Evolutionary conservation across 2,113 vertebrate species (phyloP).

Genomic region (Synchiropus splendidus): DNA sequence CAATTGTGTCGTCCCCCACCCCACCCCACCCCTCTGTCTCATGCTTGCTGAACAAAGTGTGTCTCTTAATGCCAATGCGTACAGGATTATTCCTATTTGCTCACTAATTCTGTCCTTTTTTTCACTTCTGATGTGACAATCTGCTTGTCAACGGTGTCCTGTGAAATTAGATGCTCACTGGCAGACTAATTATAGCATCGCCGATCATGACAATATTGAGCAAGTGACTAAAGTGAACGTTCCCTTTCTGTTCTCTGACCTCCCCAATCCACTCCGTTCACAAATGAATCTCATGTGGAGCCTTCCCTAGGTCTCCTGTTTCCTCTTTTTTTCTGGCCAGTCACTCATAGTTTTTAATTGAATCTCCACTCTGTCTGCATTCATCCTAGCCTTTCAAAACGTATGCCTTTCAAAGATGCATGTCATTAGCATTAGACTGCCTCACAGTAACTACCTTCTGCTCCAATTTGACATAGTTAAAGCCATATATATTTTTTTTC

Average conservation of each 20-base stretch:
- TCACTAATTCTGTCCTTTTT: slow-evolving; percentile 5
- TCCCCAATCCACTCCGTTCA: too few relatives aligned
- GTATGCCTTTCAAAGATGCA: slow-evolving; percentile 53
- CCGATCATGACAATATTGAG: too few relatives aligned
- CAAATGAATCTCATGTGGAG: slow-evolving; percentile 61
- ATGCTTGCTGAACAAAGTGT: too few relatives aligned
- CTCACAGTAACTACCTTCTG: too few relatives aligned
- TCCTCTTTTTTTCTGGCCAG: slow-evolving; percentile 55
- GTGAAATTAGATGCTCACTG: slow-evolving; percentile 51
- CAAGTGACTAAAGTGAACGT: too few relatives aligned
- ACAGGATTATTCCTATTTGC: slow-evolving; percentile 20
- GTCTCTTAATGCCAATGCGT: slow-evolving; percentile 30
- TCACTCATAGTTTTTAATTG: slow-evolving; percentile 35
- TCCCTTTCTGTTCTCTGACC: too few relatives aligned
- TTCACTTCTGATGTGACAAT: slow-evolving; percentile 6
- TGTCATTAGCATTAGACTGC: slow-evolving; percentile 44
- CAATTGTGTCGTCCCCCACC: slow-evolving; percentile 20
- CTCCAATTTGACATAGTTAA: slow-evolving; percentile 30
- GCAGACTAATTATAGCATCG: too few relatives aligned
- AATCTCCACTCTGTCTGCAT: too few relatives aligned
- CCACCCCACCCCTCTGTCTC: slow-evolving; percentile 42
- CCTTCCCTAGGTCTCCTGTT: slow-evolving; percentile 46
- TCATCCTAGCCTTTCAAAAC: slow-evolving; percentile 31
- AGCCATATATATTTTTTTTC: too few relatives aligned
- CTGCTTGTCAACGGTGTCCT: slow-evolving; percentile 36